Conservation (phyloP, 2,888 invertebrate species). For the Dinocampus coccinellae region DNA sequence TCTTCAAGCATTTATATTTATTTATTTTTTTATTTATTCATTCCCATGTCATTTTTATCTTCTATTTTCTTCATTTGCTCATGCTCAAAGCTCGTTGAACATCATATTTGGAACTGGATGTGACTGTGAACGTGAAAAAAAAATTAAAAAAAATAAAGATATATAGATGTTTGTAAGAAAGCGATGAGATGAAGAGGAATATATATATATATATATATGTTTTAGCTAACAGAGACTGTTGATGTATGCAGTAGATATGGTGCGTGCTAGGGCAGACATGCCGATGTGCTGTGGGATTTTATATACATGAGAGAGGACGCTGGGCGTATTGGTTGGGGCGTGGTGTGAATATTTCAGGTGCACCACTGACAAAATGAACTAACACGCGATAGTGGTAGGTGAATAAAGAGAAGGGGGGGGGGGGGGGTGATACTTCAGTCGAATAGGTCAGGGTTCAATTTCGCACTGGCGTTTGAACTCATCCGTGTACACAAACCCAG, state of each 20-base stretch:
- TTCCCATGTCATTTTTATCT: conserved; percentile 26
- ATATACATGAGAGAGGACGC: conserved; percentile 15
- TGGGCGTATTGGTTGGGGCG: conserved; percentile 35
- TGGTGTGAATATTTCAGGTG: conserved; percentile 58
- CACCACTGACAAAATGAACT: conserved; percentile 54
- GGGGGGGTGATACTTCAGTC: no score
- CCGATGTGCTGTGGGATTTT: neutral
- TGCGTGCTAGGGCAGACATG: conserved; percentile 6
- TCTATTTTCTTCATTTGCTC: conserved; percentile 29
- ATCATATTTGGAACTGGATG: conserved; percentile 31
- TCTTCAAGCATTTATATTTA: conserved; percentile 5
- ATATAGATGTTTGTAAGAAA: conserved; percentile 8
- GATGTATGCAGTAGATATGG: neutral
- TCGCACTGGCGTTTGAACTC: conserved; percentile 33
- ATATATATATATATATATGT: neutral
- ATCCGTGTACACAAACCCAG: conserved; percentile 44
- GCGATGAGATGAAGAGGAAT: conserved; percentile 25
- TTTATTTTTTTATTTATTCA: conserved; percentile 31
- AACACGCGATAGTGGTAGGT: conserved; percentile 37
- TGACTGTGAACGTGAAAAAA: conserved; percentile 12
- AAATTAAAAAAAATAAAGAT: conserved; percentile 29
- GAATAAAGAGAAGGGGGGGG: no score
- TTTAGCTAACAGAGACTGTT: neutral
- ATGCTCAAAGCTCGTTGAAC: conserved; percentile 39
- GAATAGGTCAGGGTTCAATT: conserved; percentile 57